These are phyloP conservation scores for Rhagonycha fulva DNA, from an alignment of 2,888 invertebrate genomes.

Conservation along the genomic window DNA sequence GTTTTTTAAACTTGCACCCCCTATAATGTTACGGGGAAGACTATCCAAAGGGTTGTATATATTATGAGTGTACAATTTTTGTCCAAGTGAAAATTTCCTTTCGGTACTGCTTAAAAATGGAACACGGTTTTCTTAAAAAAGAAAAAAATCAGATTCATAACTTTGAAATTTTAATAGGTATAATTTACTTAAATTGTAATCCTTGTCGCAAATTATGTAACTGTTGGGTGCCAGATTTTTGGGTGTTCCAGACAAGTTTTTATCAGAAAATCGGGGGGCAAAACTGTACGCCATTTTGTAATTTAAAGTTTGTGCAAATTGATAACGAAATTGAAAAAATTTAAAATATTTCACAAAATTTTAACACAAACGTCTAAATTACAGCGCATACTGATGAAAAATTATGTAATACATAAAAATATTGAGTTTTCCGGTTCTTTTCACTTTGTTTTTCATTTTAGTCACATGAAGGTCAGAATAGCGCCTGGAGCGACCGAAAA, in stretches of 20 bases:
- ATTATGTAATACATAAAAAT: no score
- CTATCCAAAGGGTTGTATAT: conserved; percentile 11
- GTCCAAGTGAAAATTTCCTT: conserved; percentile 15
- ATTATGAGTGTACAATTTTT: conserved; percentile 20
- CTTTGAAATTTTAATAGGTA: background rate
- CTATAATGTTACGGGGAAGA: conserved; percentile 25
- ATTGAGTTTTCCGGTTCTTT: no score
- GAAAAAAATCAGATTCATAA: background rate
- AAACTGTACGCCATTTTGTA: background rate
- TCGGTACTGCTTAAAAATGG: conserved; percentile 34
- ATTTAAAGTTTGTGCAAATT: background rate
- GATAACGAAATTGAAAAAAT: background rate
- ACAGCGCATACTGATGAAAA: background rate
- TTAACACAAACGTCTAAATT: background rate
- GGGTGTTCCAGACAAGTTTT: background rate
- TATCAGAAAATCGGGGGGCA: background rate
- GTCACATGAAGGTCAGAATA: background rate
- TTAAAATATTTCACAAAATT: background rate
- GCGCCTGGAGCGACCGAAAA: background rate
- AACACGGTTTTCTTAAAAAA: conserved; percentile 32
- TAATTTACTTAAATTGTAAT: background rate
- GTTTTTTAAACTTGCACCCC: conserved; percentile 38
- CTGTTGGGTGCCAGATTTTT: background rate
- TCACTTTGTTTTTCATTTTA: background rate
- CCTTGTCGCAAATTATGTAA: background rate